Evolutionary conservation across 30 jellyfish, hydroid and myxozoan genomes (phyloP).

Genomic region (Haliclystus octoradiatus): DNA sequence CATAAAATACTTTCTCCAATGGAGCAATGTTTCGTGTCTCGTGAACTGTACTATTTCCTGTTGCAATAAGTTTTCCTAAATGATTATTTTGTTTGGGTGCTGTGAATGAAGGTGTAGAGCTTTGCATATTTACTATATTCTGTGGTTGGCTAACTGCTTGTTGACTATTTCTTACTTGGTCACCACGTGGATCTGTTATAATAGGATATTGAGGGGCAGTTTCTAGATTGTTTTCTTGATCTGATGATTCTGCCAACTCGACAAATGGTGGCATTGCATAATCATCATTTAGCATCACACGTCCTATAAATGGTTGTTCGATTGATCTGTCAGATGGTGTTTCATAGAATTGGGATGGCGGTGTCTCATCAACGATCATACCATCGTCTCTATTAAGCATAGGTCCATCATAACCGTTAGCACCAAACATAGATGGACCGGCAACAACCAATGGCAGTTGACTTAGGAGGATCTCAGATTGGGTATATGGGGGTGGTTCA

Average conservation of each 20-base stretch:
- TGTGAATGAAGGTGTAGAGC: background rate
- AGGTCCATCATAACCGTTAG: background rate
- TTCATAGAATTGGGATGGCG: background rate
- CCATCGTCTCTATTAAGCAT: background rate
- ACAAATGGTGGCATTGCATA: background rate
- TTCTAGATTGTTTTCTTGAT: background rate
- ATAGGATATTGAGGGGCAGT: background rate
- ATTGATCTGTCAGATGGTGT: background rate
- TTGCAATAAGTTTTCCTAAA: background rate
- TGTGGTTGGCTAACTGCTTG: background rate
- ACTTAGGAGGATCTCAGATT: background rate
- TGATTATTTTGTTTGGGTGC: background rate
- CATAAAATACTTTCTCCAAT: conserved; percentile 26
- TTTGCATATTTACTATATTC: too few species aligned
- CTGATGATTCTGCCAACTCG: background rate
- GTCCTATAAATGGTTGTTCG: background rate
- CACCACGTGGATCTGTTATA: background rate
- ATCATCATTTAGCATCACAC: background rate
- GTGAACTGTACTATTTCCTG: background rate
- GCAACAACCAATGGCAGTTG: background rate
- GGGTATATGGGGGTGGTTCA: background rate
- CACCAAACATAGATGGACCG: background rate
- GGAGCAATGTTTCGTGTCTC: conserved; percentile 20
- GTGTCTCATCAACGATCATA: background rate
- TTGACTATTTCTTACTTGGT: background rate